phyloP scores from a whole-genome alignment of 2,113 vertebrate genomes.

The Lepus americanus region DNA sequence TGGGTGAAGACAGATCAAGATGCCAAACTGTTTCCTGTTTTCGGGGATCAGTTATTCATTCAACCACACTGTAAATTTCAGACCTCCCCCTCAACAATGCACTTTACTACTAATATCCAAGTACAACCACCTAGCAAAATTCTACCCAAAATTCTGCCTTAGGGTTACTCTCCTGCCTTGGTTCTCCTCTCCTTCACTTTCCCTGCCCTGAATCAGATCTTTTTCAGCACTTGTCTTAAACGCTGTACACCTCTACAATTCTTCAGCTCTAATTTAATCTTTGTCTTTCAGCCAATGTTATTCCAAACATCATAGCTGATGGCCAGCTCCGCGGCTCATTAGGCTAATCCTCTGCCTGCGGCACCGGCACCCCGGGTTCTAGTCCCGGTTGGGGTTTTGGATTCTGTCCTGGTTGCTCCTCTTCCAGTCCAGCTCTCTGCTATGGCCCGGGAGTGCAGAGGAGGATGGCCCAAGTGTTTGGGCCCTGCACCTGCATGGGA shows the following conservation, averaged over 20 bases:
- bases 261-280: not conserved
- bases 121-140: not conserved
- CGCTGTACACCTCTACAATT: not conserved
- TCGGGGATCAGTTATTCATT: not conserved
- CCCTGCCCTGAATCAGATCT: not conserved
- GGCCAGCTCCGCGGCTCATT: no score
- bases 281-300: not conserved
- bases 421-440: no score
- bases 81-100: not conserved
- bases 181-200: not conserved
- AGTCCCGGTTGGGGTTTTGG: no score
- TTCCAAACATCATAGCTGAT: not conserved
- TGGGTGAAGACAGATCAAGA: not conserved
- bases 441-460: no score
- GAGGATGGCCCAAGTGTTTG: no score
- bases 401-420: no score
- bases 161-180: not conserved
- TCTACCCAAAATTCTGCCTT: not conserved
- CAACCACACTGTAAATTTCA: not conserved
- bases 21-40: not conserved
- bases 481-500: no score
- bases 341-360: no score
- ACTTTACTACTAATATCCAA: not conserved
- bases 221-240: not conserved
- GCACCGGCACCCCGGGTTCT: no score